Evolutionary conservation across 2,888 invertebrate genomes (phyloP).

Genomic region (Melanophora roralis): DNA sequence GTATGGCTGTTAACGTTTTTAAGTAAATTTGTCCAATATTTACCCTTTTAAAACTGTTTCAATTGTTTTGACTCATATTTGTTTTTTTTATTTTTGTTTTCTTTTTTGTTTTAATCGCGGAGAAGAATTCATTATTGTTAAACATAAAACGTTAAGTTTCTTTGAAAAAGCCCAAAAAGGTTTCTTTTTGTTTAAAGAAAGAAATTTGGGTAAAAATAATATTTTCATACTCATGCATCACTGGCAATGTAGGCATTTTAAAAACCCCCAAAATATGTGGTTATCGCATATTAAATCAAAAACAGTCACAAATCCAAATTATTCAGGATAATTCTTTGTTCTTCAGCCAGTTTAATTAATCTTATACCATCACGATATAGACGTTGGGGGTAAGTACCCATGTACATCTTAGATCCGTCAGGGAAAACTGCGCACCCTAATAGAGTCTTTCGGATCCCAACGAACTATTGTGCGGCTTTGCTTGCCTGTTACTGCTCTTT

Average conservation of each 20-base stretch:
- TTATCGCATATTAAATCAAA: no score
- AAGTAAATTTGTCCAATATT: conserved; percentile 4
- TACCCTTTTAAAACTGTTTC: conserved; percentile 55
- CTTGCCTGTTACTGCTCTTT: no score
- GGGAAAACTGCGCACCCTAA: no score
- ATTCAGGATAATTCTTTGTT: no score
- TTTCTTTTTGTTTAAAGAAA: conserved; percentile 15
- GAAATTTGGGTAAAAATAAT: conserved; percentile 57
- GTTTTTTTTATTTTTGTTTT: neutral
- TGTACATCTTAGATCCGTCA: no score
- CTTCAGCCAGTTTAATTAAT: no score
- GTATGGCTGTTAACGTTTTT: no score
- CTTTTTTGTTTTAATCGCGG: neutral
- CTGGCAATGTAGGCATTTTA: conserved; percentile 33
- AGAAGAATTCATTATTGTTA: neutral
- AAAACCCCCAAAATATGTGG: conserved; percentile 13
- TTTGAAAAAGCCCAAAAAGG: neutral
- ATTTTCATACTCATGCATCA: conserved; percentile 48
- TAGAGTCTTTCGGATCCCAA: no score
- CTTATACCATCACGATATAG: no score
- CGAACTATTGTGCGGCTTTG: no score
- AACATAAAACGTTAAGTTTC: neutral
- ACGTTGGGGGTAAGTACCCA: no score
- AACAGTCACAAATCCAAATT: no score
- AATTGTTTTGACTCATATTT: conserved; percentile 40